These are phyloP conservation scores for Scyliorhinus canicula DNA, from an alignment of 2,797 vertebrate species.

Conservation along the genomic window DNA sequence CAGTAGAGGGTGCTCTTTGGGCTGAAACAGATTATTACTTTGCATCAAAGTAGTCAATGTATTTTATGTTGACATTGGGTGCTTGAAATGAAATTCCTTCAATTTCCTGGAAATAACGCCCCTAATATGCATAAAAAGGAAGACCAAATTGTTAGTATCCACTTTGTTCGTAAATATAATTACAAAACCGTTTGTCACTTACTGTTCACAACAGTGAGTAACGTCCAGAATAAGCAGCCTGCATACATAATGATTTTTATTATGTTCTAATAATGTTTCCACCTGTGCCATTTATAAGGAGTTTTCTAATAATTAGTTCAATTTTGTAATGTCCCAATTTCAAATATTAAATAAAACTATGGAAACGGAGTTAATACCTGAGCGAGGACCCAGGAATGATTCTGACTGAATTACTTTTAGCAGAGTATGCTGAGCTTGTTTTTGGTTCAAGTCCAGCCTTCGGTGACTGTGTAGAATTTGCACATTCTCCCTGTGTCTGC, in stretches of 20 bases:
- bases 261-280: background rate
- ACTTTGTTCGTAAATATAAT: background rate
- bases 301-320: background rate
- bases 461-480: too few species aligned
- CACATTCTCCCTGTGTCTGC: too few species aligned
- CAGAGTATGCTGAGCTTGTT: background rate
- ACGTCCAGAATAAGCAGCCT: background rate
- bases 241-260: background rate
- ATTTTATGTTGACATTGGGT: background rate
- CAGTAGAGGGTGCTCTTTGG: background rate
- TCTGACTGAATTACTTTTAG: background rate
- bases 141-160: background rate
- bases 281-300: background rate
- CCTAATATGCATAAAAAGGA: too few species aligned
- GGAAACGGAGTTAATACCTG: background rate
- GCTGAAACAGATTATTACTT: background rate
- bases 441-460: too few species aligned
- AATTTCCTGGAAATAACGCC: background rate
- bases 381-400: background rate
- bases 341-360: background rate
- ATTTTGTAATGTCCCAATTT: background rate
- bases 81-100: background rate
- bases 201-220: too few species aligned
- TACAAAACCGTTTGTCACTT: background rate
- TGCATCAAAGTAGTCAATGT: background rate